Evolutionary conservation across 2,113 vertebrate genomes (phyloP).

Genomic region (Egretta garzetta): DNA sequence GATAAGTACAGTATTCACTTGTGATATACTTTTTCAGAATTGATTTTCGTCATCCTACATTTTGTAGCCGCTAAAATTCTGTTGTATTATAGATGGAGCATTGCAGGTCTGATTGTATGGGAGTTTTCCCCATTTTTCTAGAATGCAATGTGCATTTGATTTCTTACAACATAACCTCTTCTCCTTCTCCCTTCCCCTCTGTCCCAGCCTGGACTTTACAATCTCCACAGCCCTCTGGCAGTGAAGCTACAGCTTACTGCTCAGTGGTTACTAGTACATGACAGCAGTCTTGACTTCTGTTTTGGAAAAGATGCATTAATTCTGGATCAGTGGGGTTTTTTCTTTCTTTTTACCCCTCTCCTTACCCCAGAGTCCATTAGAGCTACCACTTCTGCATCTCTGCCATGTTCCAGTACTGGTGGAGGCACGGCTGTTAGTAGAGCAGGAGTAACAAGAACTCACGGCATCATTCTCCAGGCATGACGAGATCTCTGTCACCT

Average conservation of each 20-base stretch:
- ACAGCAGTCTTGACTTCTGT: not conserved
- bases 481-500: not conserved
- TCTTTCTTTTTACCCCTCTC: not conserved
- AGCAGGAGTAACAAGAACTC: not conserved
- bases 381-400: not conserved
- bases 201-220: not conserved
- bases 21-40: not conserved
- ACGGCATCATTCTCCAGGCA: not conserved
- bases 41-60: not conserved
- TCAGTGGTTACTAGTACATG: not conserved
- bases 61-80: not conserved
- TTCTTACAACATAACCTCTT: not conserved
- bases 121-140: not conserved
- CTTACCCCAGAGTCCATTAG: not conserved
- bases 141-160: not conserved
- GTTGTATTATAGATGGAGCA: not conserved
- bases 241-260: not conserved
- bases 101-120: not conserved
- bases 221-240: not conserved
- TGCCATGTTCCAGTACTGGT: no score
- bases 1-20: conserved; percentile 18
- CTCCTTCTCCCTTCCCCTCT: not conserved
- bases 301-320: not conserved
- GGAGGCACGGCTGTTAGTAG: not conserved
- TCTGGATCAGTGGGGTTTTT: not conserved